Evolutionary conservation across 2,113 vertebrate species (phyloP).

Genomic region (Varanus komodoensis): DNA sequence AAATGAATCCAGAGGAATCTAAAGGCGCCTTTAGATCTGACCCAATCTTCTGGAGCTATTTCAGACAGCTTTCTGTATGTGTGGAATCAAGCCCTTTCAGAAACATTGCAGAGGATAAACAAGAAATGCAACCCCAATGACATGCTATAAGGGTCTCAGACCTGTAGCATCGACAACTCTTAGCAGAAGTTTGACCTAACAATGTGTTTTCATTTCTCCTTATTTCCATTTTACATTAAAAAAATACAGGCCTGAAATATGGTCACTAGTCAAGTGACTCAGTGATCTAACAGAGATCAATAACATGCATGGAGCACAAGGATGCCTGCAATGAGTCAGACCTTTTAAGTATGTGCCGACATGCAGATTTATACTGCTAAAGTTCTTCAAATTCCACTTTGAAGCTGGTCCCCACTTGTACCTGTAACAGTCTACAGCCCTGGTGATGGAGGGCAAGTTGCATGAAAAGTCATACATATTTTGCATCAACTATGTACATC

Average conservation of each 20-base stretch:
- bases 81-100: conserved; percentile 54
- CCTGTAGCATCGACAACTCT: neutral
- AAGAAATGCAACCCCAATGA: conserved; percentile 54
- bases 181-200: neutral
- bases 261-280: neutral
- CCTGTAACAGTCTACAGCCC: too few species aligned
- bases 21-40: neutral
- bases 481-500: too few species aligned
- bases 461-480: too few species aligned
- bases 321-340: too few species aligned
- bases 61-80: conserved; percentile 37
- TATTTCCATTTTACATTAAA: neutral
- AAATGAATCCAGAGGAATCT: neutral
- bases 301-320: neutral
- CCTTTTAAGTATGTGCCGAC: too few species aligned
- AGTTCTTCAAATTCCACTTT: too few species aligned
- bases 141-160: conserved; percentile 23
- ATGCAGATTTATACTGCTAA: too few species aligned
- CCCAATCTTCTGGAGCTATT: neutral
- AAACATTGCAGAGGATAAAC: conserved; percentile 49
- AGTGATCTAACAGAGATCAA: too few species aligned
- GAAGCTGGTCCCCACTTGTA: too few species aligned
- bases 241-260: too few species aligned
- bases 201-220: neutral
- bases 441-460: too few species aligned